phyloP scores from a whole-genome alignment of 2,113 vertebrate species.

The Datnioides undecimradiatus region DNA sequence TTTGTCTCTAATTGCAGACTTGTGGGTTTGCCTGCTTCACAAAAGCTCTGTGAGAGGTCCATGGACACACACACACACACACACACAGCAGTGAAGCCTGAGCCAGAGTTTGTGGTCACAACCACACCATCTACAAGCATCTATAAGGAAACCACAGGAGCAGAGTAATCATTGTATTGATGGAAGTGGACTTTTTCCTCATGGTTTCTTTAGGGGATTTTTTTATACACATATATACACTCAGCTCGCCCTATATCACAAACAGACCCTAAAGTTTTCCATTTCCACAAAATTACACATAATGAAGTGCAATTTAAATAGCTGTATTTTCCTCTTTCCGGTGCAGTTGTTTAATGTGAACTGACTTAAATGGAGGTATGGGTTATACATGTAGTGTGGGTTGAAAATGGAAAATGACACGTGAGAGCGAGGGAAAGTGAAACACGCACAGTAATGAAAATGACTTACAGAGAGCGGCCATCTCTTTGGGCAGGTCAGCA shows the following conservation, averaged over 20 bases:
- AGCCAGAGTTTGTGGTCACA: conserved; percentile 70
- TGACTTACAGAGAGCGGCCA: conserved; percentile 94
- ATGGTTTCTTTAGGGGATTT: conserved; percentile 42
- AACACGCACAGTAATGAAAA: conserved; percentile 43
- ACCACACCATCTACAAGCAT: conserved; percentile 72
- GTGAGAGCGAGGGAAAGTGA: conserved; percentile 25
- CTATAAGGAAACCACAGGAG: conserved; percentile 74
- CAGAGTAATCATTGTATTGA: conserved; percentile 68
- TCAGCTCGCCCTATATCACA: conserved; percentile 66
- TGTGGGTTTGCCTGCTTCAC: conserved; percentile 58
- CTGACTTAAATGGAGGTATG: conserved; percentile 44
- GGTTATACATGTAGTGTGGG: conserved; percentile 15
- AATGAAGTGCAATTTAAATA: conserved; percentile 72
- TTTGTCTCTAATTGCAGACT: conserved; percentile 72
- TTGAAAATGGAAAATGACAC: conserved; percentile 42
- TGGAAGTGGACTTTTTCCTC: conserved; percentile 58
- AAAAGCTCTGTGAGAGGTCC: conserved; percentile 47
- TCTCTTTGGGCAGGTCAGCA: conserved; percentile 94
- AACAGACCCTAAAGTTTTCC: conserved; percentile 66
- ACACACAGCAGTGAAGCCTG: conserved; percentile 23
- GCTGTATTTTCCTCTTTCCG: conserved; percentile 57
- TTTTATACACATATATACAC: conserved; percentile 15
- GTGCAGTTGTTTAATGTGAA: conserved; percentile 51
- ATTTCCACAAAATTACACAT: conserved; percentile 75
- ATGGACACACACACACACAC: conserved; percentile 10